phyloP scores from a whole-genome alignment of 2,113 vertebrate species.

The Dicentrarchus labrax region DNA sequence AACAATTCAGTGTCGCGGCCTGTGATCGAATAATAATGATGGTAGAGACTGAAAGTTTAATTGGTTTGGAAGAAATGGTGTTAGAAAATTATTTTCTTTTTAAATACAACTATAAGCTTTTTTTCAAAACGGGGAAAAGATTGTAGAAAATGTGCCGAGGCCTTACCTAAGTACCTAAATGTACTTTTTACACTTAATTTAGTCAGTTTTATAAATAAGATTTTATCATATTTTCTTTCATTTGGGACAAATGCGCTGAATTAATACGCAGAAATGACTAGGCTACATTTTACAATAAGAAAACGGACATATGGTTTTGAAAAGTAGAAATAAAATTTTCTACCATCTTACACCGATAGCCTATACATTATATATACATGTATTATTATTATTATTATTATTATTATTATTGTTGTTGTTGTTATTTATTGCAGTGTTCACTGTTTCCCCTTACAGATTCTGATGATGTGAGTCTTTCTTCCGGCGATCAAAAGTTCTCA shows the following conservation, averaged over 20 bases:
- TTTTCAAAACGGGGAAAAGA: background rate
- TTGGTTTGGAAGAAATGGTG: background rate
- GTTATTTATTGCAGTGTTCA: background rate
- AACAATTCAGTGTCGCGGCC: background rate
- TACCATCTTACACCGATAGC: no score
- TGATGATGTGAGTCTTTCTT: constrained; percentile 91
- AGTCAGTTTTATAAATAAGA: background rate
- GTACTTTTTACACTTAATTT: background rate
- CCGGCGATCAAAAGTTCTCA: constrained; percentile 92
- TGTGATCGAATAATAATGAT: background rate
- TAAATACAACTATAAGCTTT: background rate
- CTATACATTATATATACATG: background rate
- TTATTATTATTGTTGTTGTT: background rate
- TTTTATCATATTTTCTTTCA: background rate
- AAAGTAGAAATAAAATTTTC: no score
- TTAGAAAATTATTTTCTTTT: background rate
- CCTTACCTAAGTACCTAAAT: background rate
- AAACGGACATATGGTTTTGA: background rate
- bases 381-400: background rate
- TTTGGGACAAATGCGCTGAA: background rate
- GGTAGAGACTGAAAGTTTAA: background rate
- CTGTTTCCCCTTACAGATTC: constrained; percentile 87
- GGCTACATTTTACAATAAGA: background rate
- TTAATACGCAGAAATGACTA: background rate
- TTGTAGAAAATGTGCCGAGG: background rate